Evolutionary conservation across 2,113 vertebrate species (phyloP), one percentile per base, ranked within the genome.

Genomic region (Lonchura striata): DNA sequence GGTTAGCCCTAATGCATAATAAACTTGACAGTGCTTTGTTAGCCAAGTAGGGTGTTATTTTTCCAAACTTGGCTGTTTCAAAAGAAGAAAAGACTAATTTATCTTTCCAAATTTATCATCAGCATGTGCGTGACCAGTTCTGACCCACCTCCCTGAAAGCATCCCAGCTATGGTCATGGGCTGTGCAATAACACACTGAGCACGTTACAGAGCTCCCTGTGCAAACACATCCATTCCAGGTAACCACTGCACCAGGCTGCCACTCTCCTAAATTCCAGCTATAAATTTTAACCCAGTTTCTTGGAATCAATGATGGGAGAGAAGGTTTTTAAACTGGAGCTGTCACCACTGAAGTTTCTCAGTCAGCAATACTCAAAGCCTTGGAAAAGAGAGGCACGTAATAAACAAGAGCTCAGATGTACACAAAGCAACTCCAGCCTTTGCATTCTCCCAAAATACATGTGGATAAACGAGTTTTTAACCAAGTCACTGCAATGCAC

Each of bases 11-110:
- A 80, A 79, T n/a, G 83, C 54, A 81, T 83, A 94, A 92, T 84
- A 94, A 96, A 95, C 89, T 89, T 94, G 80, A 76, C 89, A 95
- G 85, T 15, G 39, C 35, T 90, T 89, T 1, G 4, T 74, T 91
- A 53, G 94, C 95, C 94, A 95, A 91, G 77, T 12, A 88, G 94
- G 75, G 94, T 95, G 90, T 93, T 95, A 76, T 95, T 94, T 89
- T 89, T 95, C 89, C 93, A 92, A 94, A 94, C 89, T 35, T 79
- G 74, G 53, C 93, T 71, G 54, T 52, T 95, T 86, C 82, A 72
- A 76, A 82, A 86, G 66, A 83, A 87, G 79, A 75, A 81, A 95
- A 86, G 52, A 57, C 46, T 70, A 39, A 92, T 88, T 94, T 92
- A 74, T 95, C 94, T 92, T 94, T 54, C 86, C 69, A 89, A 89